phyloP scores from a whole-genome alignment of 2,113 vertebrate genomes.

The Danionella cerebrum region DNA sequence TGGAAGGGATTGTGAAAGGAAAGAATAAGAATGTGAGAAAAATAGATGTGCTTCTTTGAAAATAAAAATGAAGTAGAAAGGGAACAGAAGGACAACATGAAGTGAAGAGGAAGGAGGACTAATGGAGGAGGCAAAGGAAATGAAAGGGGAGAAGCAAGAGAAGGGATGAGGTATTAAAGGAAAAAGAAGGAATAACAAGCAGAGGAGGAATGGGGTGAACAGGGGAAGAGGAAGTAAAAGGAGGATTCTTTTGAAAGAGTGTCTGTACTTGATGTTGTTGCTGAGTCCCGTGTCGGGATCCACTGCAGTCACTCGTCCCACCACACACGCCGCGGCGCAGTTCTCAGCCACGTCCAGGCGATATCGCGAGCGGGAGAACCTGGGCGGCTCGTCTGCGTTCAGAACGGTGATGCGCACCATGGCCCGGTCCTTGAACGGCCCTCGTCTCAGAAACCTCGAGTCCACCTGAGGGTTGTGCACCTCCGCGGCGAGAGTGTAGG shows the following conservation, averaged over 20 bases:
- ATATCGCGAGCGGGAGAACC: conserved; percentile 72
- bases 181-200: no score
- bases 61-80: no score
- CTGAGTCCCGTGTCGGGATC: conserved; percentile 79
- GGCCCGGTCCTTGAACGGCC: conserved; percentile 80
- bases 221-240: no score
- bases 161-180: no score
- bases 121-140: no score
- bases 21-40: no score
- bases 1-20: no score
- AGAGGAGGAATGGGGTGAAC: no score
- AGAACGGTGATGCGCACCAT: conserved; percentile 73
- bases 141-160: no score
- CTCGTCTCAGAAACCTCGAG: conserved; percentile 71
- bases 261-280: conserved; percentile 68
- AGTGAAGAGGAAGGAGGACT: no score
- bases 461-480: conserved; percentile 77
- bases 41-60: no score
- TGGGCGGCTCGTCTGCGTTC: conserved; percentile 78
- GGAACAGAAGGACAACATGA: no score
- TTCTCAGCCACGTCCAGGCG: conserved; percentile 75
- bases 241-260: neutral
- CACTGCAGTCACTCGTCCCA: conserved; percentile 66
- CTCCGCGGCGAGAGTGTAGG: conserved; percentile 78
- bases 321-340: conserved; percentile 64